Evolutionary conservation across 2,797 vertebrate genomes (phyloP).

Genomic region (Silurus lanzhouensis): DNA sequence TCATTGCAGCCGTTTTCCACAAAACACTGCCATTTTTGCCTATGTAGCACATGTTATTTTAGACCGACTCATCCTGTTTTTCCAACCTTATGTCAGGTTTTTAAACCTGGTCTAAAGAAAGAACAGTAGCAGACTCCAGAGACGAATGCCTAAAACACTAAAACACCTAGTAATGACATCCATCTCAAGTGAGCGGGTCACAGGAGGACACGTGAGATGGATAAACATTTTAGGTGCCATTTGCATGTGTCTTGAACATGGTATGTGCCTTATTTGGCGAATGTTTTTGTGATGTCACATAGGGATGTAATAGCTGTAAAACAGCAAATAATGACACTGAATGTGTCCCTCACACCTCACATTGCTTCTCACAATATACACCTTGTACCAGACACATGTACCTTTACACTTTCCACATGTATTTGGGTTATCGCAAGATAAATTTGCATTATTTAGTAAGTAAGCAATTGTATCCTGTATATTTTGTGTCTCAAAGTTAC

Average conservation of each 20-base stretch:
- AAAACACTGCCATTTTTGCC: background rate
- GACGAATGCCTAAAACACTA: background rate
- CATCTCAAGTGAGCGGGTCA: background rate
- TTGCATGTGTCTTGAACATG: background rate
- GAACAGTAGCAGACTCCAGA: background rate
- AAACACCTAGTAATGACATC: background rate
- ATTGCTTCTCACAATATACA: background rate
- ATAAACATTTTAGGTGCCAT: background rate
- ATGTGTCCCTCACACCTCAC: background rate
- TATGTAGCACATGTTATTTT: background rate
- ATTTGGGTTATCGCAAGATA: background rate
- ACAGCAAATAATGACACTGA: background rate
- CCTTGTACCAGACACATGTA: background rate
- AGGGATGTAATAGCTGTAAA: background rate
- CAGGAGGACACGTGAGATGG: constrained; percentile 2
- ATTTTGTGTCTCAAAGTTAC: background rate
- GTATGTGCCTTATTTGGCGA: background rate
- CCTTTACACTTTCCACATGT: background rate
- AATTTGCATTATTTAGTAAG: background rate
- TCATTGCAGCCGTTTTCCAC: background rate
- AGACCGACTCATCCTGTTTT: background rate
- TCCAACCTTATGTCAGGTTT: background rate
- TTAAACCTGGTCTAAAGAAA: background rate
- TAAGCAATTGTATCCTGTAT: background rate
- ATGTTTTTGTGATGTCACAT: background rate